Base-by-base conservation (phyloP, 2,888 invertebrate species). In the Azorinus chamasolen region DNA sequence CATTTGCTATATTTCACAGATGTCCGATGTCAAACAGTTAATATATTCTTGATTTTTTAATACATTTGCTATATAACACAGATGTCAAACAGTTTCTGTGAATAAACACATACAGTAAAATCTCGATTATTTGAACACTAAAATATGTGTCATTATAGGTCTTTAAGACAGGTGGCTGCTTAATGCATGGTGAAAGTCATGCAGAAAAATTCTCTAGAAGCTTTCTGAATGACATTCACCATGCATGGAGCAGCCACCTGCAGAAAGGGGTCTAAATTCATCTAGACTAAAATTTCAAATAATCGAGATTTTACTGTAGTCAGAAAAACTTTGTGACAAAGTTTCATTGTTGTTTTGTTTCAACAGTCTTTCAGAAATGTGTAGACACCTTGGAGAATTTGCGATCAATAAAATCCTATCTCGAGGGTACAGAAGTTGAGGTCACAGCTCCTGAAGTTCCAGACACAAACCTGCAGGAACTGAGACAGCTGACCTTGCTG, bases 401-500 rank as follows among this genome's bases (percentile, higher is more conserved):
- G n/a, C 55, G 83, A 59, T 64, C 71, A 6, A 82, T 89, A 16
- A 89, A 89, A 57, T 81, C 86, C 0, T 46, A 50, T 16, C 51
- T 88, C 6, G 90, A 89, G 69, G 88, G 88, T 1, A 86, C 86
- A 27, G 69, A 76, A 61, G 68, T 72, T 10, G 78, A 81, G 25
- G 81, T 86, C 50, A 71, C 76, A 39, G 48, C 75, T 1, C 81
- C 84, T 22, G 62, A 73, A 8, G 39, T 87, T 6, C 69, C 79
- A 43, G 86, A 87, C n/a, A 72, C 73, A 14, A 65, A 57, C 12
- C 73, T 88, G 14, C 32, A 62, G 14, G 87, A 87, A 20, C 68
- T 90, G 18, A 83, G 83, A 64, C 89, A 88, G 70, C 63, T 88
- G 45, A 83, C 87, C 1, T 70, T 89, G 58, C 89, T 89, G 89